Percentiles rank a stretch among this genome's conserved stretches.
These are phyloP conservation scores for Enteromius radiatus DNA, from an alignment of 2,797 vertebrate species.

Conservation along the genomic window DNA sequence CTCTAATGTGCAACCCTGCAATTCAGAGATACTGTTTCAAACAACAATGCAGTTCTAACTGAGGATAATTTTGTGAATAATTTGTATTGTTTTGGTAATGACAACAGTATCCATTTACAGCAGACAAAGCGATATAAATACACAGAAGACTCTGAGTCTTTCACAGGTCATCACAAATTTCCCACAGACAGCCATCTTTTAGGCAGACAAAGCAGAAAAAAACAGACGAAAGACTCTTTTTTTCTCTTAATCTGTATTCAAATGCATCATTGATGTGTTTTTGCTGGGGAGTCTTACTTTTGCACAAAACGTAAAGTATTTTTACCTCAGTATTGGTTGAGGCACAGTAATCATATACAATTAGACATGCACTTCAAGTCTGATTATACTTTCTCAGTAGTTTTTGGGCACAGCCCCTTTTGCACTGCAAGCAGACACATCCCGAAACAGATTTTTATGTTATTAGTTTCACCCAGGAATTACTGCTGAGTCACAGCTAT, in stretches of 20 bases:
- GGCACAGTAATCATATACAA: slow-evolving; percentile 63
- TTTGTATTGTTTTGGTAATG: slow-evolving; percentile 42
- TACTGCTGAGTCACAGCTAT: slow-evolving; percentile 49
- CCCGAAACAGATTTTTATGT: slow-evolving; percentile 47
- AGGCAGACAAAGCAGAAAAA: slow-evolving; percentile 22
- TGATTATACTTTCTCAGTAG: slow-evolving; percentile 40
- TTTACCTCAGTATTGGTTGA: slow-evolving; percentile 50
- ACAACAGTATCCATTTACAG: slow-evolving; percentile 44
- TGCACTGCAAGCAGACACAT: slow-evolving; percentile 57
- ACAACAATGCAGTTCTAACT: slow-evolving; percentile 10
- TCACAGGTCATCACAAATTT: slow-evolving; percentile 22
- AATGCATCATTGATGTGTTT: background rate
- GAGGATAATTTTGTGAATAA: slow-evolving; percentile 28
- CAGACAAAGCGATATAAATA: slow-evolving; percentile 33
- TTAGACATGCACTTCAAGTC: slow-evolving; percentile 57
- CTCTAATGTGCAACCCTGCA: slow-evolving; percentile 34
- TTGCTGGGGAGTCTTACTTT: background rate
- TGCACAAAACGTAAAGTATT: slow-evolving; percentile 36
- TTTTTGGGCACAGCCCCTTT: slow-evolving; percentile 46
- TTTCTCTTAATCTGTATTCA: background rate
- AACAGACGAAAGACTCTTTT: background rate
- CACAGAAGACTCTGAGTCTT: background rate
- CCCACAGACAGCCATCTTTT: slow-evolving; percentile 27
- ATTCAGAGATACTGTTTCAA: slow-evolving; percentile 37
- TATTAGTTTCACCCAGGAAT: slow-evolving; percentile 47